Evolutionary conservation across 1,140 invertebrate genomes (phyloP), one percentile per base, ranked within the genome.

Genomic region (Chionoecetes opilio): DNA sequence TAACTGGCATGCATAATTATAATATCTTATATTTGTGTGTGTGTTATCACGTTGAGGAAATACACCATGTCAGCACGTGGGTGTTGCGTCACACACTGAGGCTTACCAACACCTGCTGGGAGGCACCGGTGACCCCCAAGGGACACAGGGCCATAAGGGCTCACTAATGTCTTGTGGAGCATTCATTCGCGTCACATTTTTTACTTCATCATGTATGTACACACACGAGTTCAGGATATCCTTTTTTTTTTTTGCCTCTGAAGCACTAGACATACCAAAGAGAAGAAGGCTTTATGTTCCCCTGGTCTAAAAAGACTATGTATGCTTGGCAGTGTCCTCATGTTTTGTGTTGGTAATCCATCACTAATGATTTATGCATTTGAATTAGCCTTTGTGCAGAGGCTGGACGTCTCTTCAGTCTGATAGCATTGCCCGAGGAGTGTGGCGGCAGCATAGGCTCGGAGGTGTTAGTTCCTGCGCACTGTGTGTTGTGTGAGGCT

Each of bases 361-460:
- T 91, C 89, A 91, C 89, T 91, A 91, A 91, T 91, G 34, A 91
- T 91, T 91, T 91, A 91, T 91, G 89, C 89, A 91, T 91, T 91
- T 91, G 89, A 38, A 91, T 91, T 91, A 91, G 89, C 46, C 89
- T 35, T 91, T 75, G 63, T 75, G 41, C 35, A 75, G 89, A 91
- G 46, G 89, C 32, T 75, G 63, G 34, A 75, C 41, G 46, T 91
- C 63, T 75, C 63, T 75, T n/a, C 63, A 26, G n/a, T 75, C 46
- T 53, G 21, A 75, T n/a, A 75, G 5, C n/a, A 5, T 75, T 75
- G 63, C 63, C 63, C 26, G n/a, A 75, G 63, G 63, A 26, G 63
- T 75, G 63, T 75, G 21, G 63, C 21, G 63, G 63, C 21, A 26
- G 21, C 21, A 6, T 5, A 21, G 63, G 63, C 63, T 75, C 63